phyloP scores from a whole-genome alignment of 1,140 invertebrate genomes.

The Charaxes varanes region DNA sequence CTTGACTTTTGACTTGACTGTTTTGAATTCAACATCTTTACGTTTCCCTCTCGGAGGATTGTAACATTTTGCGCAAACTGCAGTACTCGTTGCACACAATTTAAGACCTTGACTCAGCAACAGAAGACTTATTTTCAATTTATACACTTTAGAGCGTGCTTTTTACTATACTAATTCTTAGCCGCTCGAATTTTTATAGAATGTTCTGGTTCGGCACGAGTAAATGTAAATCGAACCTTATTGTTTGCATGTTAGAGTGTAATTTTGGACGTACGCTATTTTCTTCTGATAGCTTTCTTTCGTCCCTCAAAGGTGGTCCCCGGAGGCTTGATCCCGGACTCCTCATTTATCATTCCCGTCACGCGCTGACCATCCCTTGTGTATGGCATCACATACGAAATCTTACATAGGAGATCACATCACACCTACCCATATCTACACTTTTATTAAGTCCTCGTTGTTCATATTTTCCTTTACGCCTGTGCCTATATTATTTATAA shows the following conservation, averaged over 20 bases:
- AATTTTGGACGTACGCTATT: conserved; percentile 29
- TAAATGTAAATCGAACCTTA: conserved; percentile 27
- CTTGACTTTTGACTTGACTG: conserved; percentile 45
- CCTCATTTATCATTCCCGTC: conserved; percentile 66
- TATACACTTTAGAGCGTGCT: conserved; percentile 29
- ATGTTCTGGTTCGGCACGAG: conserved; percentile 19
- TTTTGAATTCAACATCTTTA: conserved; percentile 57
- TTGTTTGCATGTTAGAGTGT: conserved; percentile 15
- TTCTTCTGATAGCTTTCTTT: conserved; percentile 34
- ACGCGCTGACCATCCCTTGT: conserved; percentile 68
- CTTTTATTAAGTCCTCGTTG: conserved; percentile 19
- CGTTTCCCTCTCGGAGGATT: conserved; percentile 29
- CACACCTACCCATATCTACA: conserved; percentile 24
- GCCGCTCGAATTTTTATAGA: conserved; percentile 47
- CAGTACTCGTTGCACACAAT: conserved; percentile 15
- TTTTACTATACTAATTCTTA: conserved; percentile 57
- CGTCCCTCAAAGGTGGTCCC: conserved; percentile 48
- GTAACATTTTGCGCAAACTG: conserved; percentile 40
- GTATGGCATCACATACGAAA: conserved; percentile 50
- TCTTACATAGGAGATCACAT: conserved; percentile 32
- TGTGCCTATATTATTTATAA: conserved; percentile 19
- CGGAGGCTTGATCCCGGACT: conserved; percentile 59
- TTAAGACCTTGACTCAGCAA: conserved; percentile 27
- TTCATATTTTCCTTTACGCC: conserved; percentile 14
- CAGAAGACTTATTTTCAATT: conserved; percentile 26